These are phyloP conservation scores for Carterocephalus palaemon DNA, from an alignment of 2,888 invertebrate genomes.

Conservation along the genomic window DNA sequence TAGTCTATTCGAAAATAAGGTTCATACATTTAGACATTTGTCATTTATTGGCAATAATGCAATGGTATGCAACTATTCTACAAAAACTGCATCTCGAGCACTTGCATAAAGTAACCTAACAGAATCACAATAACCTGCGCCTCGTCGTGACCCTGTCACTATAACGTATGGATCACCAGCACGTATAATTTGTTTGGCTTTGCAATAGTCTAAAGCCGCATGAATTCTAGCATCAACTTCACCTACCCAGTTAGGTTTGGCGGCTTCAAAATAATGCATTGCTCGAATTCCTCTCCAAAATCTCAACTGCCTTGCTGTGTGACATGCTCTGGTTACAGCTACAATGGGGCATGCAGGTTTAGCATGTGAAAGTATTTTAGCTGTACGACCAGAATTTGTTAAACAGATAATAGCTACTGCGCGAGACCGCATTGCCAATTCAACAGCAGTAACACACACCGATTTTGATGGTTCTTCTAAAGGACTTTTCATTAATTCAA, in stretches of 20 bases:
- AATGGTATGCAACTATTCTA: constrained; percentile 26
- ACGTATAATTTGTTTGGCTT: constrained; percentile 59
- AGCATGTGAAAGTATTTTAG: constrained; percentile 83
- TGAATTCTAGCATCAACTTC: constrained; percentile 62
- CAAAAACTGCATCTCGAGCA: constrained; percentile 48
- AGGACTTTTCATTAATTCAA: constrained; percentile 79
- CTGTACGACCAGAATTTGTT: constrained; percentile 85
- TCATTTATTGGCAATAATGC: neutral
- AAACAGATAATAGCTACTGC: constrained; percentile 83
- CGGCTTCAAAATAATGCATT: constrained; percentile 70
- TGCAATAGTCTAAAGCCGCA: constrained; percentile 66
- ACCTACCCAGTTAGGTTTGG: constrained; percentile 49
- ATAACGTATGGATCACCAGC: constrained; percentile 67
- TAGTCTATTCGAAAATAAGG: too few species aligned
- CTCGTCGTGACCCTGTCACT: constrained; percentile 59
- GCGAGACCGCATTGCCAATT: constrained; percentile 58
- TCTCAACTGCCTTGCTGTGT: constrained; percentile 81
- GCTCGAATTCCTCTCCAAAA: constrained; percentile 76
- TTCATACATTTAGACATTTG: too few species aligned
- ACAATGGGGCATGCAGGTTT: constrained; percentile 86
- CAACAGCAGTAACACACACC: constrained; percentile 61
- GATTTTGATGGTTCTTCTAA: constrained; percentile 78
- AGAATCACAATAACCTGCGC: constrained; percentile 67
- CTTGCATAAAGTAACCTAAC: constrained; percentile 64
- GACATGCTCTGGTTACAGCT: constrained; percentile 83